These are phyloP conservation scores for Scalopus aquaticus DNA, from an alignment of 2,113 vertebrate species.

Conservation along the genomic window DNA sequence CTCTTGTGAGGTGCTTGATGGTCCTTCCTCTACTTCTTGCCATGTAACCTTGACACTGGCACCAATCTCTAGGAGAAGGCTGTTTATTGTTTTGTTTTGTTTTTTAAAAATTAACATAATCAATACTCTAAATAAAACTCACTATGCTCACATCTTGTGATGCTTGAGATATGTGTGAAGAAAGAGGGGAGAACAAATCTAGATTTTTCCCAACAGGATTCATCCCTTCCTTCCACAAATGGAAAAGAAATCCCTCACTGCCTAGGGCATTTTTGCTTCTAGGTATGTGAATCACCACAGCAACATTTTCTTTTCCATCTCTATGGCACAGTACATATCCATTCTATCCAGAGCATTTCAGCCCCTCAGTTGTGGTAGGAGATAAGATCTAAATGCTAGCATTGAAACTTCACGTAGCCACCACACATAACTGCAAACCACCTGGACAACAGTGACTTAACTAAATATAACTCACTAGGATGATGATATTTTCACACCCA, in stretches of 20 bases:
- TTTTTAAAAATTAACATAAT: neutral
- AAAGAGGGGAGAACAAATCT: neutral
- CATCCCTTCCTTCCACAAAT: neutral
- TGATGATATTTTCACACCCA: neutral
- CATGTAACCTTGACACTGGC: neutral
- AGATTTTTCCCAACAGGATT: neutral
- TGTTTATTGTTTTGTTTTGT: too few species aligned
- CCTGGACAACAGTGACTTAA: neutral
- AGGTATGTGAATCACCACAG: neutral
- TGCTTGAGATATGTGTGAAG: neutral
- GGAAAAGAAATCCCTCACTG: neutral
- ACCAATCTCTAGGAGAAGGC: neutral
- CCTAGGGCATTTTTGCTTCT: neutral
- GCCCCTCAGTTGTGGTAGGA: neutral
- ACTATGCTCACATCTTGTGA: neutral
- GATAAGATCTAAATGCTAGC: neutral
- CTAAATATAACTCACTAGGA: neutral
- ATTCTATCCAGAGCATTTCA: neutral
- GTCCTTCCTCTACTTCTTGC: neutral
- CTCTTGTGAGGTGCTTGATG: neutral
- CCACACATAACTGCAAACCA: neutral
- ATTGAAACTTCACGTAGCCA: neutral
- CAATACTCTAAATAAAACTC: neutral
- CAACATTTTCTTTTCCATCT: neutral
- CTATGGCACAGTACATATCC: neutral